Conservation (phyloP, 1,140 invertebrate genomes). For the Chrysomallon squamiferum region DNA sequence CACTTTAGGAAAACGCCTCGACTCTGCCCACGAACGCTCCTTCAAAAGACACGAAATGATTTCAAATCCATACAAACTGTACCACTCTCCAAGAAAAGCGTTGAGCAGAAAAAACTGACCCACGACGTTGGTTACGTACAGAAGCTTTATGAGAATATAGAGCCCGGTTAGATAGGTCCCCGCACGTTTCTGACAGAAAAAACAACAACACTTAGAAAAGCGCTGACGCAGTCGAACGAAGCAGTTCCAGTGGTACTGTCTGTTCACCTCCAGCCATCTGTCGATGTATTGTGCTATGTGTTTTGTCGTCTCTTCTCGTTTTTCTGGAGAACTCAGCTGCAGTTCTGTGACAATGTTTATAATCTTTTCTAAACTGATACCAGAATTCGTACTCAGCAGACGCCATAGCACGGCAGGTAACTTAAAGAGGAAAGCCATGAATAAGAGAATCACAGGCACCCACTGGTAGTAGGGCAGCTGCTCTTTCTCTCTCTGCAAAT, state of each 20-base stretch:
- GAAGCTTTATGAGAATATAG: conserved; percentile 56
- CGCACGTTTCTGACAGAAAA: conserved; percentile 56
- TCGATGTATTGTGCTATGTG: conserved; percentile 34
- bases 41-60: conserved; percentile 3
- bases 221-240: conserved; percentile 24
- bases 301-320: conserved; percentile 13
- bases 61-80: conserved; percentile 19
- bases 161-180: conserved; percentile 64
- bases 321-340: conserved; percentile 46
- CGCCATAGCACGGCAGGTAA: conserved; percentile 64
- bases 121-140: conserved; percentile 49
- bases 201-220: conserved; percentile 32
- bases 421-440: conserved; percentile 64
- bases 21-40: conserved; percentile 16
- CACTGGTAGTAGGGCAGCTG: conserved; percentile 64
- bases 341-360: conserved; percentile 19
- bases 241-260: conserved; percentile 28
- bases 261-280: conserved; percentile 27
- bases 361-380: conserved; percentile 45
- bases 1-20: conserved; percentile 58
- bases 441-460: conserved; percentile 64
- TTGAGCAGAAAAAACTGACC: conserved; percentile 54
- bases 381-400: conserved; percentile 40
- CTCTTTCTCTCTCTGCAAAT: conserved; percentile 23
- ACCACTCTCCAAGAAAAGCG: conserved; percentile 38